Evolutionary conservation across 2,888 invertebrate species (phyloP), one percentile per base, ranked within the genome.

Genomic region (Omphaloscelis lunosa): DNA sequence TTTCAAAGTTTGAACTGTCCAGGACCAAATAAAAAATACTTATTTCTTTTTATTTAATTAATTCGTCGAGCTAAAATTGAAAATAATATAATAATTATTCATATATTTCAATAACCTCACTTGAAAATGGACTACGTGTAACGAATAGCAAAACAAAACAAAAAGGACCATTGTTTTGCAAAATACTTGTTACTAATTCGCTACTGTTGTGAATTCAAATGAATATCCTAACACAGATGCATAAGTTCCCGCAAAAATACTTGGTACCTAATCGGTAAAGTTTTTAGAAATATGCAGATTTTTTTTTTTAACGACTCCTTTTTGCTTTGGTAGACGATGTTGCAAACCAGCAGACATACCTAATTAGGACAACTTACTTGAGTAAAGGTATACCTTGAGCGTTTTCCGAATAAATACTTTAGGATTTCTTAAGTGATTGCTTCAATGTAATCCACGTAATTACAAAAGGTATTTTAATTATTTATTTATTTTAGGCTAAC

Each of bases 91-190:
- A 41, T 12, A 11, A 41, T 41, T 12, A 41, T 41, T 41, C 41
- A 41, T 41, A 12, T 48, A 29, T 15, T 65, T 29, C 23, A 23
- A 29, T 29, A 66, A 66, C 20, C 1, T 29, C 23, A 41, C 48
- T 41, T 71, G 3, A 41, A 80, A 41, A 58, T 59, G 11, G 8
- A 41, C 23, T 29, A 80, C 58, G 51, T 61, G 59, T 59, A 41
- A 27, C 45, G 27, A 73, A 45, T 61, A 45, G 7, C 4, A 59
- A 45, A 53, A 59, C 51, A 62, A 45, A 75, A 62, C 59, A 51
- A 79, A 39, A 1, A 23, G 15, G 3, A 11, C 12, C n/a, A 77
- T 72, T 80, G 34, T 72, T 80, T 45, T 45, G 2, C 20, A 59
- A 73, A 27, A 9, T 34, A 9, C 0, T n/a, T 51, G 6, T 53